Base-by-base conservation (phyloP, 2,113 vertebrate species). In the Recurvirostra avosetta region DNA sequence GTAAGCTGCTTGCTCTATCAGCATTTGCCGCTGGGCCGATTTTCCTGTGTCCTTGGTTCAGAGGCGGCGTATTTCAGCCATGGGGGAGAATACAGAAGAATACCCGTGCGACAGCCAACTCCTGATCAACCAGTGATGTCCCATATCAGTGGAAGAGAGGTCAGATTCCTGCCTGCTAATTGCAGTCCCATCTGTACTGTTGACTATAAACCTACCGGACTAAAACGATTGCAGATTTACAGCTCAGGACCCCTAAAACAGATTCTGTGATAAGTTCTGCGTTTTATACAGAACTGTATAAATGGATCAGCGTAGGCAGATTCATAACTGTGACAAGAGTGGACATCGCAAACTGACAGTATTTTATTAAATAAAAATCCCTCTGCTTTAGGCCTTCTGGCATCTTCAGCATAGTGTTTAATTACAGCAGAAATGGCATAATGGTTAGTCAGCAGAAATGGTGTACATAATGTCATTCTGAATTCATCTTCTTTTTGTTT, bases 1-100 rank as follows among this genome's bases (percentile, higher is more conserved):
- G 55, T 62, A 97, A 99, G 99, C 96, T 99, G 99, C 96, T 96
- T 99, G 86, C 96, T 99, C 80, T 99, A 99, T 94, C 98, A 99
- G 96, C 98, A 99, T 88, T 96, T 99, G 93, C 97, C 99, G 41
- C 87, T 99, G 98, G 98, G 97, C 55, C 95, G 95, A 71, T 99
- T 99, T 96, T 97, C 98, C 93, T 99, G 98, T 34, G 96, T 96
- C 17, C 97, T 98, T 92, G 99, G 98, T 71, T 97, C 98, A 62
- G 98, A 99, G 81, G 98, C 98, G 59, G 85, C 49, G 6, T 79
- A 97, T 92, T 97, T 98, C 67, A 93, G 95, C 49, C 96, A 92
- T 0, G 92, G 96, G 17, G 98, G 97, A 89, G 94, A 96, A 61
- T 96, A 93, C 91, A 98, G 97, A 94, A 98, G 98, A 76, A 41